phyloP scores from a whole-genome alignment of 2,113 vertebrate species.

The Muntiacus muntjak region DNA sequence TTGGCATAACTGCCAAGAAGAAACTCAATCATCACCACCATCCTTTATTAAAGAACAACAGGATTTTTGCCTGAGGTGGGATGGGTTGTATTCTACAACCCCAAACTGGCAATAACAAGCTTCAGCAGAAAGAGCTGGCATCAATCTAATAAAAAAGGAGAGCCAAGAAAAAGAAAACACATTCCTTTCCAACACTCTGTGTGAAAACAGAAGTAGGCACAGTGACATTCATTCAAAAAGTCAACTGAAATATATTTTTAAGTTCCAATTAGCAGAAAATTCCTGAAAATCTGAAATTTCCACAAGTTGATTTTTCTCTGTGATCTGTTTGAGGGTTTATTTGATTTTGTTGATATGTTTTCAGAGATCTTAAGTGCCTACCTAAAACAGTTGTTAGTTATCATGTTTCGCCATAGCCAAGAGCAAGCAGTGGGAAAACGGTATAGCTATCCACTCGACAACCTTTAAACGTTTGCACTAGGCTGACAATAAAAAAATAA shows the following conservation, averaged over 20 bases:
- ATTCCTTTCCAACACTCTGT: constrained; percentile 53
- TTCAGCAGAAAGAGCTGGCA: constrained; percentile 49
- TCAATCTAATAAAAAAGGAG: constrained; percentile 52
- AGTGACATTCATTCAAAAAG: constrained; percentile 49
- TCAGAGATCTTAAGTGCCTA: background rate
- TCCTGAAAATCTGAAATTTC: background rate
- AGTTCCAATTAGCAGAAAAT: constrained; percentile 57
- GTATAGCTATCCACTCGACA: background rate
- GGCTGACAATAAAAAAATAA: constrained; percentile 13
- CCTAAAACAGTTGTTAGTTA: background rate
- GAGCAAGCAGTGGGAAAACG: background rate
- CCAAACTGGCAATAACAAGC: constrained; percentile 51
- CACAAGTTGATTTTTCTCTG: background rate
- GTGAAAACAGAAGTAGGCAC: constrained; percentile 62
- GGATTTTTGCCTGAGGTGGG: constrained; percentile 30
- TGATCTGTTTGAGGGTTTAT: background rate
- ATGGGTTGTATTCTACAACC: background rate
- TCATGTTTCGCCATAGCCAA: background rate
- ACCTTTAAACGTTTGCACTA: background rate
- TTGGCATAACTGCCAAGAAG: background rate
- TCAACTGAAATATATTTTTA: constrained; percentile 62
- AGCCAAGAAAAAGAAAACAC: constrained; percentile 48
- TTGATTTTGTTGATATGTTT: constrained; percentile 12
- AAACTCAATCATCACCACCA: background rate
- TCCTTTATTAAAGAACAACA: constrained; percentile 26